phyloP scores from a whole-genome alignment of 2,888 invertebrate genomes.

The Automeris io region DNA sequence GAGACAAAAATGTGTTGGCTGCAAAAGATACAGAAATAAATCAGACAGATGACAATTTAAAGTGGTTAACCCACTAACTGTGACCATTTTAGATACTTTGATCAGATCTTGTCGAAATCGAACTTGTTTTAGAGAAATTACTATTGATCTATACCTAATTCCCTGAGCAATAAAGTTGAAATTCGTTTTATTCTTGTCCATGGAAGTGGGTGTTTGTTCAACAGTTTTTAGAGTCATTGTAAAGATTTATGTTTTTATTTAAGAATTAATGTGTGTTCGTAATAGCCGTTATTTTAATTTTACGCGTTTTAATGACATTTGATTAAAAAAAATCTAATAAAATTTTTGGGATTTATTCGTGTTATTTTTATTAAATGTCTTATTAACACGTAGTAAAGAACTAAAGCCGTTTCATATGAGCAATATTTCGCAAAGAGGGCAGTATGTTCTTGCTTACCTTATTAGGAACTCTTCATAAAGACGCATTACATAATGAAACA shows the following conservation, averaged over 20 bases:
- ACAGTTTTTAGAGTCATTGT: constrained; percentile 57
- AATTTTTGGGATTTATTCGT: constrained; percentile 15
- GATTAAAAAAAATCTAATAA: constrained; percentile 31
- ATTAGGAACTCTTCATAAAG: no score
- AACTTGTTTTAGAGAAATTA: constrained; percentile 32
- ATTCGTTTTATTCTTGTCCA: constrained; percentile 28
- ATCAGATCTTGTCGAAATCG: constrained; percentile 72
- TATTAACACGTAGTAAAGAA: constrained; percentile 23
- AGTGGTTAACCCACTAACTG: constrained; percentile 78
- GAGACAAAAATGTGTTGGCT: constrained; percentile 68
- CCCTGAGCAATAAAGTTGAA: constrained; percentile 32
- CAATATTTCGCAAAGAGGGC: background rate
- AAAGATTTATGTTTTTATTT: constrained; percentile 76
- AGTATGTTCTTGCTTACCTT: no score
- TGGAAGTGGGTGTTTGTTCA: constrained; percentile 69
- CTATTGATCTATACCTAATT: constrained; percentile 29
- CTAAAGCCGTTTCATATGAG: background rate
- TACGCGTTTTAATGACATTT: constrained; percentile 54
- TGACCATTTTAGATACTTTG: constrained; percentile 78
- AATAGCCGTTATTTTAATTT: constrained; percentile 71
- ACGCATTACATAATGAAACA: no score
- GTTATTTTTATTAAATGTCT: constrained; percentile 24
- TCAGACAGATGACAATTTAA: constrained; percentile 78
- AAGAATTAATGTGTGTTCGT: constrained; percentile 71
- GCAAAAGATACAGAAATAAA: constrained; percentile 75